Evolutionary conservation across 2,113 vertebrate genomes (phyloP), one percentile per base, ranked within the genome.

Genomic region (Caranx melampygus): DNA sequence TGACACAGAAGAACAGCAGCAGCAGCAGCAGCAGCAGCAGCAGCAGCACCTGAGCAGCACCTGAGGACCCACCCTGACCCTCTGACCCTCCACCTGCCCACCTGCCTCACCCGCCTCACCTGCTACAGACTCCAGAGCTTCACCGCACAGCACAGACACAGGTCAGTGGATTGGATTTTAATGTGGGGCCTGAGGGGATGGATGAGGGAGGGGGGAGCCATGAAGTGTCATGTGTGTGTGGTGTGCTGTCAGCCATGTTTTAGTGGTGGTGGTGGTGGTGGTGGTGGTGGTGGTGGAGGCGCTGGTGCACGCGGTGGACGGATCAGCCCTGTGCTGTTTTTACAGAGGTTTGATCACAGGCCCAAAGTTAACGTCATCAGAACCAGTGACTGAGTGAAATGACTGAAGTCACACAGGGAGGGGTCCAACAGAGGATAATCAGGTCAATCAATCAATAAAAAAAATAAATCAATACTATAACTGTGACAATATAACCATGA

Each of bases 91-190:
- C 26, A 26, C 26, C 26, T 26, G 26, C 26, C 26, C 26, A 26
- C 26, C 26, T 26, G 26, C 26, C 26, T 26, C 26, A 26, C 26
- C 26, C 1, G 26, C 26, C 26, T 26, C 26, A 26, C 26, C 26
- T 26, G 26, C 26, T 26, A 26, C 26, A 26, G 26, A 26, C 26
- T 26, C 26, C 26, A 26, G 26, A 26, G 26, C 26, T 26, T 26
- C 26, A 26, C 26, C 26, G 26, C 26, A 26, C 26, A 26, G 26
- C 26, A 26, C 26, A 26, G 26, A 26, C 26, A 44, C 77, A 92
- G 91, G 90, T 93, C 61, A 77, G 91, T 88, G 75, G 66, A 62
- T 26, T 26, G 26, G 26, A 59, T 79, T 81, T 71, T 63, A 10
- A 59, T 75, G 62, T 74, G 60, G n/a, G 57, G 49, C 37, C 52